Evolutionary conservation across 2,797 vertebrate genomes (phyloP).

Genomic region (Coendou prehensilis): DNA sequence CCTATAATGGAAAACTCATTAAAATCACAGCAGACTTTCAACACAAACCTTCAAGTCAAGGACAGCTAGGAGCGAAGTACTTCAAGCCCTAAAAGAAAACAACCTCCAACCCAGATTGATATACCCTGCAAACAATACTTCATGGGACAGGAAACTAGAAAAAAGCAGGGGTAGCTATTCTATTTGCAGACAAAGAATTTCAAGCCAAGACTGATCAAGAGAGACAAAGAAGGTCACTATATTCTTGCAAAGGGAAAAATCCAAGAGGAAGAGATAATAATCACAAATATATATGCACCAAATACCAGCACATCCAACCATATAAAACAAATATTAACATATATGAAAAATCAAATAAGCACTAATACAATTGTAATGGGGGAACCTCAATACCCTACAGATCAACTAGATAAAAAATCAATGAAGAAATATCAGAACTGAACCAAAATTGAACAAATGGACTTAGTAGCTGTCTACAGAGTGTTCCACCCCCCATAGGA

Average conservation of each 20-base stretch:
- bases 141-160: neutral
- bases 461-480: neutral
- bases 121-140: neutral
- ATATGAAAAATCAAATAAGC: neutral
- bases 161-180: neutral
- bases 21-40: neutral
- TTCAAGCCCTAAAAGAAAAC: neutral
- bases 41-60: neutral
- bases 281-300: neutral
- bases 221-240: neutral
- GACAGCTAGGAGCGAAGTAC: neutral
- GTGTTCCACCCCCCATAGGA: neutral
- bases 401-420: neutral
- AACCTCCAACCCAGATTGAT: neutral
- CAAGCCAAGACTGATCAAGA: neutral
- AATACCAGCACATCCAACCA: neutral
- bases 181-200: neutral
- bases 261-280: neutral
- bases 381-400: neutral
- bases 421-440: neutral
- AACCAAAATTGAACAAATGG: neutral
- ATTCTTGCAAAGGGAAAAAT: neutral
- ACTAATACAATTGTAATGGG: neutral
- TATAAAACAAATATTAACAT: neutral
- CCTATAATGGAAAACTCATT: neutral